Percentiles rank a stretch among this genome's conserved stretches.
Evolutionary conservation across 2,888 invertebrate genomes (phyloP).

Genomic region (Agonum fuliginosum): DNA sequence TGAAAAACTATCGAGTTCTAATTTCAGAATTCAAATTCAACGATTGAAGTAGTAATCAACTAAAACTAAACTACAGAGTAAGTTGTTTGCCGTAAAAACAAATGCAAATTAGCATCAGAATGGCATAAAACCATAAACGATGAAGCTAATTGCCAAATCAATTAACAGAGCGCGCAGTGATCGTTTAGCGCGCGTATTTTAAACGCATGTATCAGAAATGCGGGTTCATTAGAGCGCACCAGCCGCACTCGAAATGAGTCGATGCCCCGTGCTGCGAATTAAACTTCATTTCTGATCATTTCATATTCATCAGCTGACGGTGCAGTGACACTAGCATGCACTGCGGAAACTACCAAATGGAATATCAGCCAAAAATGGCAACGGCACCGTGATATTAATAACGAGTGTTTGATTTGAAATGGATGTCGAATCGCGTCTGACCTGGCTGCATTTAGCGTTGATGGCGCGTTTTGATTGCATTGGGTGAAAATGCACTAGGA

Average conservation of each 20-base stretch:
- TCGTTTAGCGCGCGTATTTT: constrained; percentile 13
- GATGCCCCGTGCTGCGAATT: constrained; percentile 29
- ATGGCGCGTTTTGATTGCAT: neutral
- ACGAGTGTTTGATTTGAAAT: constrained; percentile 36
- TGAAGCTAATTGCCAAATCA: constrained; percentile 50
- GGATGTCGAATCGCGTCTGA: neutral
- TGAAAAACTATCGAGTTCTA: neutral
- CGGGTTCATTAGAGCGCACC: constrained; percentile 23
- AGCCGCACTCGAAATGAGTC: neutral
- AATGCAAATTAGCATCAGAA: constrained; percentile 16
- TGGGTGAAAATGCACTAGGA: no score
- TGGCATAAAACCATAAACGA: constrained; percentile 19
- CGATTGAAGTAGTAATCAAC: no score
- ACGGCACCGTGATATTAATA: constrained; percentile 12
- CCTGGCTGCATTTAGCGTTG: neutral
- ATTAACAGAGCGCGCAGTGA: constrained; percentile 44
- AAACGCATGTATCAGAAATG: constrained; percentile 24
- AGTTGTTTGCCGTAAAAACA: neutral
- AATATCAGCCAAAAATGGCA: constrained; percentile 13
- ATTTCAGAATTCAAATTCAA: no score
- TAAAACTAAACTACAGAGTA: neutral
- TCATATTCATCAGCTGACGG: constrained; percentile 48
- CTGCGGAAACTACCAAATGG: constrained; percentile 22
- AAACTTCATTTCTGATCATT: constrained; percentile 52
- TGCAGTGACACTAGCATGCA: neutral